These are phyloP conservation scores for Microcebus griseorufus DNA, from an alignment of 2,113 vertebrate species.

Conservation along the genomic window DNA sequence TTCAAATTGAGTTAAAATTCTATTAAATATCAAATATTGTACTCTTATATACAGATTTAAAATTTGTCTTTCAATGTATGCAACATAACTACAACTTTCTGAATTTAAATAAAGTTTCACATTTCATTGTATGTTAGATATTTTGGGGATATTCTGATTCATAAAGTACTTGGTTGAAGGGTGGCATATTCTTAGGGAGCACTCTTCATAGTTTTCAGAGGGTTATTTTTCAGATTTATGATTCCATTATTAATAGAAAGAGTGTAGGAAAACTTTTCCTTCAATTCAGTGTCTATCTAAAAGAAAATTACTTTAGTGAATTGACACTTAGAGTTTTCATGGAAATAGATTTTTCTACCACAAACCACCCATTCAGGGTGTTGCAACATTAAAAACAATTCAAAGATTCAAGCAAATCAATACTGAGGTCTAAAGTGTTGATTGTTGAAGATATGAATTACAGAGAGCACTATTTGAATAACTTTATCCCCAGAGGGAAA, in stretches of 20 bases:
- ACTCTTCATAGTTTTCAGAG: slow-evolving; percentile 2
- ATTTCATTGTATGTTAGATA: neutral
- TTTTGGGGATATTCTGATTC: slow-evolving; percentile 20
- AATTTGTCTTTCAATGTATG: neutral
- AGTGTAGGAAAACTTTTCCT: slow-evolving; percentile 9
- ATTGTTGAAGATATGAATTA: slow-evolving; percentile 15
- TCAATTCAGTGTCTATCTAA: neutral
- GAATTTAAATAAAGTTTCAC: neutral
- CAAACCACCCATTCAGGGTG: neutral
- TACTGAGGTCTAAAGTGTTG: neutral
- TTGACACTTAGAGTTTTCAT: slow-evolving; percentile 27
- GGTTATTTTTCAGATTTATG: slow-evolving; percentile 42
- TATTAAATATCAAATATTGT: neutral
- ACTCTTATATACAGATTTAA: neutral
- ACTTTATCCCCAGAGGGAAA: neutral
- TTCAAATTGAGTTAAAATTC: slow-evolving; percentile 19
- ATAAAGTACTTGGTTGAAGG: neutral
- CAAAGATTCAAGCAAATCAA: neutral
- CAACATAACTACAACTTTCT: neutral
- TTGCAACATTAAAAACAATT: slow-evolving; percentile 27
- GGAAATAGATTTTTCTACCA: slow-evolving; percentile 10
- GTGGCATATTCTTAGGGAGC: neutral
- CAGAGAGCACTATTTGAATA: slow-evolving; percentile 12
- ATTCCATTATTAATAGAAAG: slow-evolving; percentile 30
- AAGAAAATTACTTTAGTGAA: slow-evolving; percentile 39